These are phyloP conservation scores for Cataglyphis cursor DNA, from an alignment of 2,888 invertebrate genomes.

Conservation along the genomic window DNA sequence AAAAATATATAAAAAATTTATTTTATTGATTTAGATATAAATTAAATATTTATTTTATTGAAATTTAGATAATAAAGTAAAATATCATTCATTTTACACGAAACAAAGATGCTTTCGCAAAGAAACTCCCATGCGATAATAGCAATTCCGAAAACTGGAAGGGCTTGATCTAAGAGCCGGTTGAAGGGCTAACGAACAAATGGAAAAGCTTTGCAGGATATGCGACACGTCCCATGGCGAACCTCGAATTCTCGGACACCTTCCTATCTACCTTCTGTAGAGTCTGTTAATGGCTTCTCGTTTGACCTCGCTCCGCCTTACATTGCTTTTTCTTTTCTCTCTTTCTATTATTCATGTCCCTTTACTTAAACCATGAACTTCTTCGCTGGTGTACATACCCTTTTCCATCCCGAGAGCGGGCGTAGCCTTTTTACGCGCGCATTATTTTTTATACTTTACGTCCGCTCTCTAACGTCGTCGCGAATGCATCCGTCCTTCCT, in stretches of 20 bases:
- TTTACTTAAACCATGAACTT: conserved; percentile 73
- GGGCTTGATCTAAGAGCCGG: conserved; percentile 16
- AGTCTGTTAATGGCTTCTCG: conserved; percentile 70
- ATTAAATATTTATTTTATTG: background rate
- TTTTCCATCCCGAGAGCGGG: conserved; percentile 62
- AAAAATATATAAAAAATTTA: background rate
- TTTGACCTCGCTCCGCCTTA: conserved; percentile 64
- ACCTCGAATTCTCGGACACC: conserved; percentile 37
- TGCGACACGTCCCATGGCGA: background rate
- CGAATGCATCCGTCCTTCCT: conserved; percentile 19
- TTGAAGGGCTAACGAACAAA: background rate
- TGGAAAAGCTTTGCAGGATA: conserved; percentile 34
- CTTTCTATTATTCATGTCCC: conserved; percentile 72
- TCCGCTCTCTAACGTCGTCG: conserved; percentile 62
- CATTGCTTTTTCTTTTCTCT: conserved; percentile 46
- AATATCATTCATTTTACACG: background rate
- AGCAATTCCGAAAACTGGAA: background rate
- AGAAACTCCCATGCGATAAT: background rate
- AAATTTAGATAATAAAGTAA: background rate
- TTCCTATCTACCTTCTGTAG: conserved; percentile 26
- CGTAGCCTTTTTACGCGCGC: conserved; percentile 75
- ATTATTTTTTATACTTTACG: conserved; percentile 75
- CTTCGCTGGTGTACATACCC: conserved; percentile 46
- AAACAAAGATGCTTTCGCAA: background rate
- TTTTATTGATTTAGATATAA: background rate